A percentile compares a stretch with the other conserved stretches of the same genome.
These are phyloP conservation scores for Orthosia incerta DNA, from an alignment of 2,888 invertebrate species.

Conservation along the genomic window DNA sequence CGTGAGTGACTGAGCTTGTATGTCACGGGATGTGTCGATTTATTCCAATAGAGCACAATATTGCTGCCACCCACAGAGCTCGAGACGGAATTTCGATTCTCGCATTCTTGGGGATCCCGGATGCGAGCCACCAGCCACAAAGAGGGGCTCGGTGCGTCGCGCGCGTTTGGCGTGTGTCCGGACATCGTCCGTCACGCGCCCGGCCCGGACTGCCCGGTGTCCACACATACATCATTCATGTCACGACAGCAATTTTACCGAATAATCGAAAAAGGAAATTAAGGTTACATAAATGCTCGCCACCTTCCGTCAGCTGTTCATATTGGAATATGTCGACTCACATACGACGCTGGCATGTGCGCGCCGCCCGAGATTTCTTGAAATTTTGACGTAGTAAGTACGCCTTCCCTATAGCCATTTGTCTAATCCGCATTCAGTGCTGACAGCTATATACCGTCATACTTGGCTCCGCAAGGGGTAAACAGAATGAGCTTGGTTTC, in stretches of 20 bases:
- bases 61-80: slow-evolving; percentile 10
- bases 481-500: slow-evolving; percentile 23
- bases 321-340: slow-evolving; percentile 34
- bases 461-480: slow-evolving; percentile 5
- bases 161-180: slow-evolving; percentile 21
- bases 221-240: slow-evolving; percentile 41
- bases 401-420: slow-evolving; percentile 22
- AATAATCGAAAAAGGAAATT: slow-evolving; percentile 57
- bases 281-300: slow-evolving; percentile 40
- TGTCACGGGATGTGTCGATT: slow-evolving; percentile 31
- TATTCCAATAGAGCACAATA: slow-evolving; percentile 46
- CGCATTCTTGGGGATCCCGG: slow-evolving; percentile 33
- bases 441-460: slow-evolving; percentile 28
- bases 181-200: slow-evolving; percentile 34
- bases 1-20: slow-evolving; percentile 18
- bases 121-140: slow-evolving; percentile 33
- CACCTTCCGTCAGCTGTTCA: slow-evolving; percentile 38
- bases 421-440: slow-evolving; percentile 32
- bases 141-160: background rate
- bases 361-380: background rate
- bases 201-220: slow-evolving; percentile 6
- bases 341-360: slow-evolving; percentile 6
- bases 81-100: slow-evolving; percentile 50
- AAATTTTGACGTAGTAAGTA: slow-evolving; percentile 1
- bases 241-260: slow-evolving; percentile 43